Evolutionary conservation across 2,797 vertebrate genomes (phyloP).

Genomic region (Fringilla coelebs): DNA sequence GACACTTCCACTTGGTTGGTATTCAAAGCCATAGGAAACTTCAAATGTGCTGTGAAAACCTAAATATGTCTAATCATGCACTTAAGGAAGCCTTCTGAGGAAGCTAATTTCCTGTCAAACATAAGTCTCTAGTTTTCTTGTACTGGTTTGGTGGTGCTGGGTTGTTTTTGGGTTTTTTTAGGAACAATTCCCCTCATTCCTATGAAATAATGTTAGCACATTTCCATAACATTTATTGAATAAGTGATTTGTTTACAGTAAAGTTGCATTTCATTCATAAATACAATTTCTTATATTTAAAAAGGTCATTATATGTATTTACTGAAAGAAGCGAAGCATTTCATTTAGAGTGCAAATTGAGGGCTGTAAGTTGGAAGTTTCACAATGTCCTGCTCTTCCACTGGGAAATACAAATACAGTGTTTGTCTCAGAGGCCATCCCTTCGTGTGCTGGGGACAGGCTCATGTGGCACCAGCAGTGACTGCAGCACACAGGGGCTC

Average conservation of each 20-base stretch:
- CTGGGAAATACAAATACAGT: not conserved
- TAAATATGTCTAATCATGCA: not conserved
- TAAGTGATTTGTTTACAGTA: not conserved
- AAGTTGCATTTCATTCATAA: not conserved
- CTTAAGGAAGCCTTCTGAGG: not conserved
- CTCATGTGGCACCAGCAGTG: not conserved
- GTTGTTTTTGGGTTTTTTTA: not conserved
- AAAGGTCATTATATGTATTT: not conserved
- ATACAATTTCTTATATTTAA: not conserved
- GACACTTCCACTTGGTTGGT: not conserved
- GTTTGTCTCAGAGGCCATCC: not conserved
- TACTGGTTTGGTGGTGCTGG: not conserved
- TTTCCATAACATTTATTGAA: not conserved
- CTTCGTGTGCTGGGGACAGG: rapidly evolving
- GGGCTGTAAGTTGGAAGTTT: not conserved
- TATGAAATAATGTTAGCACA: not conserved
- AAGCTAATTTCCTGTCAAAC: not conserved
- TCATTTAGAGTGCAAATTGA: not conserved
- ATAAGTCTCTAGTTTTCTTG: not conserved
- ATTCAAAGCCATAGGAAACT: not conserved
- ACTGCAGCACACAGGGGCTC: not conserved
- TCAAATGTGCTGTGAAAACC: not conserved
- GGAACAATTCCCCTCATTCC: not conserved
- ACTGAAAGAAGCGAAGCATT: not conserved
- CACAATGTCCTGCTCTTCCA: not conserved